These are phyloP conservation scores for Callipepla californica DNA, from an alignment of 2,113 vertebrate genomes.

Conservation along the genomic window DNA sequence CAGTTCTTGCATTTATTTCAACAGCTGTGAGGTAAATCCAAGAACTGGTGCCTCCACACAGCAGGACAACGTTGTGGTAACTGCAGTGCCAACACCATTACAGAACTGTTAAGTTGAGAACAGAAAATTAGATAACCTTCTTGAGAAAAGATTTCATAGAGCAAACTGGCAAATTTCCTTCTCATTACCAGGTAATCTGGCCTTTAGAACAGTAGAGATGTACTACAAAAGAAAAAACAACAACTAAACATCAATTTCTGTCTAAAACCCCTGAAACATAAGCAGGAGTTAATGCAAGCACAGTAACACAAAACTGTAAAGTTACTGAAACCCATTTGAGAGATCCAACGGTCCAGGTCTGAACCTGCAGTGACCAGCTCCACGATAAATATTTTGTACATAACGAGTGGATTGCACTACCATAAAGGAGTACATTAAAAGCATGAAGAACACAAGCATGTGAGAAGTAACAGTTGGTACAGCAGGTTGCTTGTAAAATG, in stretches of 20 bases:
- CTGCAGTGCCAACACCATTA: background rate
- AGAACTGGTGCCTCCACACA: background rate
- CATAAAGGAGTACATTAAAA: background rate
- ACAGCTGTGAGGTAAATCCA: background rate
- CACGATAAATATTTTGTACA: background rate
- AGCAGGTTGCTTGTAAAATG: constrained; percentile 12
- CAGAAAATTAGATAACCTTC: background rate
- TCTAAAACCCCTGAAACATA: background rate
- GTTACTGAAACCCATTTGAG: background rate
- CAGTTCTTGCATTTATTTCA: background rate
- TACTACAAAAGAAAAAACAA: background rate
- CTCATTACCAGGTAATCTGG: background rate
- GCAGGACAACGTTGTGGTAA: background rate
- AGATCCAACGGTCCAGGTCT: background rate
- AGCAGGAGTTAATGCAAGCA: background rate
- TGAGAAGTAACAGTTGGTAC: background rate
- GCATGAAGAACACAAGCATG: background rate
- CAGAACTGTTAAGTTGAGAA: background rate
- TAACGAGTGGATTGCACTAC: background rate
- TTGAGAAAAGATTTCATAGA: background rate
- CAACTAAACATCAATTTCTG: background rate
- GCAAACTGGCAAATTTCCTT: background rate
- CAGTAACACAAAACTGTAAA: background rate
- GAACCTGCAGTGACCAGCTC: background rate
- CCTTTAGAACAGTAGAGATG: background rate